A percentile compares a stretch with the other conserved stretches of the same genome.
These are phyloP conservation scores for Linnaemya tessellans DNA, from an alignment of 2,888 invertebrate genomes.

Conservation along the genomic window DNA sequence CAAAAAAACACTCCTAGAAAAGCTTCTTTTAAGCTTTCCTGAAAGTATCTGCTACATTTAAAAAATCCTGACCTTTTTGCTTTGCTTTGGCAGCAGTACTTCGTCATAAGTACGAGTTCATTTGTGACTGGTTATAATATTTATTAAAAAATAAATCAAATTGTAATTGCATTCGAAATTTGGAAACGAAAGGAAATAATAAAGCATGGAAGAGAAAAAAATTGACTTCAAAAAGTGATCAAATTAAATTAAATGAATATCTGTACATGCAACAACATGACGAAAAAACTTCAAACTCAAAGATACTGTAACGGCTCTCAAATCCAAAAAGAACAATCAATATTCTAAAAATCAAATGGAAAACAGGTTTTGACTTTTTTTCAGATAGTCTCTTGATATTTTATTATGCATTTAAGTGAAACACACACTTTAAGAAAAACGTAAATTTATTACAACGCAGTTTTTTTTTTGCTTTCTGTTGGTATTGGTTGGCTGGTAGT, in stretches of 20 bases:
- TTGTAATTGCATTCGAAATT: too few species aligned
- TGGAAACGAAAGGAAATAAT: not conserved
- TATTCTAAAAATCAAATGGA: conserved; percentile 44
- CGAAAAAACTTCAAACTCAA: conserved; percentile 31
- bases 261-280: conserved; percentile 56
- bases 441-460: conserved; percentile 72
- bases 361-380: conserved; percentile 64
- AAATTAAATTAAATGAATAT: conserved; percentile 63
- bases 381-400: conserved; percentile 31
- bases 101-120: not conserved
- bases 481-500: conserved; percentile 39
- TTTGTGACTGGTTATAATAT: not conserved
- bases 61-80: not conserved
- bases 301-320: conserved; percentile 54
- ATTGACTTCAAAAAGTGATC: conserved; percentile 40
- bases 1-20: not conserved
- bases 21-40: too few species aligned
- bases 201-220: conserved; percentile 41
- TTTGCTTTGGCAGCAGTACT: not conserved
- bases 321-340: conserved; percentile 39
- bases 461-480: conserved; percentile 51
- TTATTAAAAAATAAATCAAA: not conserved
- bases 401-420: conserved; percentile 65
- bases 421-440: conserved; percentile 66
- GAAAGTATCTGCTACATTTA: too few species aligned